These are phyloP conservation scores for Megalopta genalis DNA, from an alignment of 1,140 invertebrate genomes.

Conservation along the genomic window DNA sequence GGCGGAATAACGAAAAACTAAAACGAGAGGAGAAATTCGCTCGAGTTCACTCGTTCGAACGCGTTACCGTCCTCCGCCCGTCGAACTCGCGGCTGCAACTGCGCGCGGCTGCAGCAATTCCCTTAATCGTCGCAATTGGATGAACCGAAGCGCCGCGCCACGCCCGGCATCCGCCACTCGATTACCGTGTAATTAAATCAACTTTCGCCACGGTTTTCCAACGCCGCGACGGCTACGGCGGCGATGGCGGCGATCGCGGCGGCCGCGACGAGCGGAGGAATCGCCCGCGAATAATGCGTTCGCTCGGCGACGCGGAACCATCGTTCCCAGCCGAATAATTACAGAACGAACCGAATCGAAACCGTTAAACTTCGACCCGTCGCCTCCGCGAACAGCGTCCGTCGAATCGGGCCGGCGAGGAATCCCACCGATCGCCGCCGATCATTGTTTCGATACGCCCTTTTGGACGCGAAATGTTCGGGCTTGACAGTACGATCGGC, in stretches of 20 bases:
- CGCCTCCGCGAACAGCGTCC: too few species aligned
- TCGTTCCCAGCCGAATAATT: neutral
- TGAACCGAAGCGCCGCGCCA: constrained; percentile 31
- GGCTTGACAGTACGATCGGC: too few species aligned
- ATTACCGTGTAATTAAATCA: constrained; percentile 58
- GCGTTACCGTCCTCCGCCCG: neutral
- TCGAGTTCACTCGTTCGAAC: neutral
- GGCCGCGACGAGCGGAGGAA: constrained; percentile 1
- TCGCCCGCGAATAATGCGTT: constrained; percentile 25
- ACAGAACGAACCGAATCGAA: neutral
- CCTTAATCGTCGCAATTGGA: constrained; percentile 55
- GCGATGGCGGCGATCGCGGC: neutral
- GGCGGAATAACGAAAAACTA: too few species aligned
- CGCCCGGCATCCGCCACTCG: constrained; percentile 36
- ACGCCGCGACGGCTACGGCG: too few species aligned
- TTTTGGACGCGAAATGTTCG: too few species aligned
- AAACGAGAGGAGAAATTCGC: too few species aligned
- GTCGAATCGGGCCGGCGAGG: too few species aligned
- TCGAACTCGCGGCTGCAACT: too few species aligned
- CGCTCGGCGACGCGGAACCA: neutral
- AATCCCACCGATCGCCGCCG: too few species aligned
- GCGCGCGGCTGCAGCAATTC: constrained; percentile 21
- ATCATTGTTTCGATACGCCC: too few species aligned
- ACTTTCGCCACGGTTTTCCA: constrained; percentile 33
- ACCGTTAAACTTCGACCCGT: too few species aligned